These are phyloP conservation scores for Psittacula derbiana DNA, from an alignment of 2,797 vertebrate genomes.

Conservation along the genomic window DNA sequence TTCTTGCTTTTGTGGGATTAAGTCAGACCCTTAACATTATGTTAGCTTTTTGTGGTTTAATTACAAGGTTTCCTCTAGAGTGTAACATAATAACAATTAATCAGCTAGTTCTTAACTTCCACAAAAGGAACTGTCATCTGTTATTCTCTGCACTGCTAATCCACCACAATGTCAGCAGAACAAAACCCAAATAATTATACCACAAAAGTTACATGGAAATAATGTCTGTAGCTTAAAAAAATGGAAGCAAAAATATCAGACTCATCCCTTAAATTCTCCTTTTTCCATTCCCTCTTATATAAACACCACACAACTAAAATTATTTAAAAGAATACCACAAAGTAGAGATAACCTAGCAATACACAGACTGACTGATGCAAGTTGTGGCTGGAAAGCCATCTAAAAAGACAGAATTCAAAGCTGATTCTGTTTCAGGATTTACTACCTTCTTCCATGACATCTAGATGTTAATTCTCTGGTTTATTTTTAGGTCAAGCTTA, in stretches of 20 bases:
- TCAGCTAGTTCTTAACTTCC: conserved; percentile 53
- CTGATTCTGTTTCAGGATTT: not conserved
- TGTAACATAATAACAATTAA: conserved; percentile 56
- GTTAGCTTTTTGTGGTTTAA: conserved; percentile 63
- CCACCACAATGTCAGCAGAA: conserved; percentile 2
- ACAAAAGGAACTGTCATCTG: conserved; percentile 52
- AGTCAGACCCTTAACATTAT: conserved; percentile 50
- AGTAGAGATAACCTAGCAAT: not conserved
- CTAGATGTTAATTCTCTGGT: not conserved
- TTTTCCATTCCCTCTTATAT: not conserved
- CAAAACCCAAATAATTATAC: conserved; percentile 20
- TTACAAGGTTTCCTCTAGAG: conserved; percentile 46
- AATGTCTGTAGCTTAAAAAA: not conserved
- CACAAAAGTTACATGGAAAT: conserved; percentile 21
- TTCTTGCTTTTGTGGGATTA: conserved; percentile 41
- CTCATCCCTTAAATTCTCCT: not conserved
- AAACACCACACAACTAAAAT: not conserved
- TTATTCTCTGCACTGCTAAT: conserved; percentile 45
- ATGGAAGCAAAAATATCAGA: not conserved
- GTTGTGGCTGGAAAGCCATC: not conserved
- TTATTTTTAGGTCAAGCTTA: conserved; percentile 19
- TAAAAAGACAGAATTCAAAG: not conserved
- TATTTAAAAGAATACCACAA: not conserved
- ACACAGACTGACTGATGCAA: not conserved
- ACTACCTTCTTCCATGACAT: not conserved